Base-by-base conservation (phyloP, 2,888 invertebrate species). In the Rugalucina vietnamica region DNA sequence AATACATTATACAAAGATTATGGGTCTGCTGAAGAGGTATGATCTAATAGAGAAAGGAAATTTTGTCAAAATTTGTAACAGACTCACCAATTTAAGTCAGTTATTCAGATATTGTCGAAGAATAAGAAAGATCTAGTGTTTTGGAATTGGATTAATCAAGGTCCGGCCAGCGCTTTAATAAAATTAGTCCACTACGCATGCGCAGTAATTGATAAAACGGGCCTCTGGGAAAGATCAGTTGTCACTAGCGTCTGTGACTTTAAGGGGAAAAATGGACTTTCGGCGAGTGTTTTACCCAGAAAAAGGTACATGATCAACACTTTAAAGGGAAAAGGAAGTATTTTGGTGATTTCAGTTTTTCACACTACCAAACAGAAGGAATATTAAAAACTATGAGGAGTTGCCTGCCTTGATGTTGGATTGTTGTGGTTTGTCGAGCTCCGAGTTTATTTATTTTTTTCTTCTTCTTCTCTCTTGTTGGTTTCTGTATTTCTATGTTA, bases 51-150 rank as follows among this genome's bases (percentile, higher is more conserved):
- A 87, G 87, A 84, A 89, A 86, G 91, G 88, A 86, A 91, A 90
- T 90, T 91, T 90, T 90, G 91, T 90, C 91, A 90, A 90, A 91
- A 90, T 90, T 89, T 81, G 87, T 88, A 88, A 87, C 90, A 86
- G 90, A 84, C 82, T 86, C 88, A 82, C 87, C 90, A 90, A 90
- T 90, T 90, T 88, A 89, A 89, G 89, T 90, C 89, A 89, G 88
- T 89, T 90, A 91, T 90, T 90, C 85, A 86, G 88, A 90, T 90
- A 91, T 90, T 85, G 84, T 83, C 81, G 73, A 76, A 84, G 85
- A 85, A 83, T 86, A 84, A 88, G 86, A 82, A 89, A 89, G 89
- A 86, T 86, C 84, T 89, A 90, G 90, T 90, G 91, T 91, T 91
- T 91, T 90, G 84, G 88, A 90, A 91, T 91, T 90, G 84, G 87